Percentiles rank a stretch among this genome's conserved stretches.
These are phyloP conservation scores for Centropus unirufus DNA, from an alignment of 2,113 vertebrate genomes.

Conservation along the genomic window DNA sequence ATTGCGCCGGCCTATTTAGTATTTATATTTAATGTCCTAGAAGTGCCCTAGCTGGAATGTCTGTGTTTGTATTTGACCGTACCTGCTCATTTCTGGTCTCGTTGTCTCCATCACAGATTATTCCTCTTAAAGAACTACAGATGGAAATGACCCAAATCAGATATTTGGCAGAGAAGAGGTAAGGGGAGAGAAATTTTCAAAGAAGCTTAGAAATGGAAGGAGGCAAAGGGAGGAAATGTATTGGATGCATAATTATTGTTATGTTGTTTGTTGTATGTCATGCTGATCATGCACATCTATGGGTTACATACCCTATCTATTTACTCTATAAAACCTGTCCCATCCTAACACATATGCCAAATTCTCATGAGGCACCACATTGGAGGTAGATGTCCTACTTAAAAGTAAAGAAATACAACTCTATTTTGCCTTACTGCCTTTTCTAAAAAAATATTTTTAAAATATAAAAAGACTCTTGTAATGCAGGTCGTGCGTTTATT, in stretches of 20 bases:
- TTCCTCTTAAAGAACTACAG: not conserved
- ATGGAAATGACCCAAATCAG: not conserved
- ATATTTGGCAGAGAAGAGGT: not conserved
- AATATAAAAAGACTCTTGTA: not conserved
- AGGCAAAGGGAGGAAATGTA: not conserved
- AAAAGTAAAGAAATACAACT: not conserved
- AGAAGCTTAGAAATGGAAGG: not conserved
- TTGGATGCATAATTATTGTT: not conserved
- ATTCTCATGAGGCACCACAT: not conserved
- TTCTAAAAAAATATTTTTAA: not conserved
- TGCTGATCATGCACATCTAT: not conserved
- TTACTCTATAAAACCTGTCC: not conserved
- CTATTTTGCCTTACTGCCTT: not conserved
- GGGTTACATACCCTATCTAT: not conserved
- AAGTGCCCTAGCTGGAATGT: conserved; percentile 9
- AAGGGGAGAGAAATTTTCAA: not conserved
- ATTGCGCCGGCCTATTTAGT: conserved; percentile 25
- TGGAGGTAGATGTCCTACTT: not conserved
- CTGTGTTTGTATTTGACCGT: not conserved
- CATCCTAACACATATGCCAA: not conserved
- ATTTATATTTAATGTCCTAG: conserved; percentile 56
- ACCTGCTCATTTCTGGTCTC: not conserved
- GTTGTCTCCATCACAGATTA: not conserved
- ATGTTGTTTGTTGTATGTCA: too few species aligned
- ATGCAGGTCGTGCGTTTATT: not conserved